phyloP scores from a whole-genome alignment of 1,140 invertebrate species.

The Philaenus spumarius region DNA sequence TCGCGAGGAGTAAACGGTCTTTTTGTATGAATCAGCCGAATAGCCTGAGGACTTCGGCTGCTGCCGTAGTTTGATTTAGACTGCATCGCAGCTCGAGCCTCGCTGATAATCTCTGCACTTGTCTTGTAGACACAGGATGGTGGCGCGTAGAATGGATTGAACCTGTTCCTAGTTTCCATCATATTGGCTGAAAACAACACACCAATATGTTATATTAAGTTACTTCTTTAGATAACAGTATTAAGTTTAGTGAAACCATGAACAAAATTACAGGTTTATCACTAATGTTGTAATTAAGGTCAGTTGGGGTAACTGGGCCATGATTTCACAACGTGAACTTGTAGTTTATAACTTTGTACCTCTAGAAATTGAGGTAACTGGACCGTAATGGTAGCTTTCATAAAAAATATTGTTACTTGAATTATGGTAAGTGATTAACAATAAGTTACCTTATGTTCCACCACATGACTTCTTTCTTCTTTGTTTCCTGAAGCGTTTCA shows the following conservation, averaged over 20 bases:
- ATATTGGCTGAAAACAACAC: conserved; percentile 1
- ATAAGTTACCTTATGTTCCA: no score
- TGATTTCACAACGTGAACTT: no score
- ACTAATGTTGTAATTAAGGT: no score
- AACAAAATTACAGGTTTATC: background rate
- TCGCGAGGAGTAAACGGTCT: conserved; percentile 74
- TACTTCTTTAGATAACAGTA: background rate
- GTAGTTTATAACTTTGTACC: no score
- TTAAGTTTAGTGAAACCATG: background rate
- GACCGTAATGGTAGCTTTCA: no score
- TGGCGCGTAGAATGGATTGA: conserved; percentile 22
- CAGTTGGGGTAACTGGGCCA: no score
- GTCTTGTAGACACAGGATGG: conserved; percentile 27
- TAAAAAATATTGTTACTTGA: no score
- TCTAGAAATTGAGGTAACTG: no score
- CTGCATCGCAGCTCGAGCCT: conserved; percentile 55
- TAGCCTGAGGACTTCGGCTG: background rate
- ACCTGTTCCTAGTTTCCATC: conserved; percentile 5
- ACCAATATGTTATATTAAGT: background rate
- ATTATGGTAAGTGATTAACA: no score
- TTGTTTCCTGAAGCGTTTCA: no score
- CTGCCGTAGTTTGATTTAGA: conserved; percentile 8
- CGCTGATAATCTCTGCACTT: conserved; percentile 61
- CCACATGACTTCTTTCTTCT: no score
- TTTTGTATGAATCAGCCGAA: conserved; percentile 57